Evolutionary conservation across 2,888 invertebrate genomes (phyloP).

Genomic region (Acrobasis suavella): DNA sequence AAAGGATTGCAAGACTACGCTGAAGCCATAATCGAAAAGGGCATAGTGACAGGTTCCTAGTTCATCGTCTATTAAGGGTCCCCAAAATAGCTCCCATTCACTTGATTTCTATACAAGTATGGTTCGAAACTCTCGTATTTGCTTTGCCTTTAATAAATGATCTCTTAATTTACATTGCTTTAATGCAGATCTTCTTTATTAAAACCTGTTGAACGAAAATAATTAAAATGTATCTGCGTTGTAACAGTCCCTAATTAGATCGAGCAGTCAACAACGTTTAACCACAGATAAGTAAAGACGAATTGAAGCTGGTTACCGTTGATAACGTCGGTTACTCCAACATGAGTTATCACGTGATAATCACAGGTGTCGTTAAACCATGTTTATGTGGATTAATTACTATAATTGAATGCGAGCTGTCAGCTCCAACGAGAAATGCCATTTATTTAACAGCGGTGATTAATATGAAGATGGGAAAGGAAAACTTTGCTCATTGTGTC

Average conservation of each 20-base stretch:
- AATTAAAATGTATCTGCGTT: conserved; percentile 62
- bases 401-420: conserved; percentile 32
- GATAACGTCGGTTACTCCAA: conserved; percentile 28
- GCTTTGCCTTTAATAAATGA: too few species aligned
- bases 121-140: too few species aligned
- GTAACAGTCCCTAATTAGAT: conserved; percentile 62
- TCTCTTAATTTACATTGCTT: not conserved
- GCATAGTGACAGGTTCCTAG: too few species aligned
- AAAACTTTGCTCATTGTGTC: conserved; percentile 22
- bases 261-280: conserved; percentile 45
- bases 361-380: conserved; percentile 30
- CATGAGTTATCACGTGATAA: conserved; percentile 33
- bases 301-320: conserved; percentile 35
- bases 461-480: conserved; percentile 20
- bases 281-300: conserved; percentile 43
- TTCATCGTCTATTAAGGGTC: too few species aligned
- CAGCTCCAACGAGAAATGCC: conserved; percentile 22
- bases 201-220: conserved; percentile 30
- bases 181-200: conserved; percentile 12
- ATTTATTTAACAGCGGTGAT: conserved; percentile 14
- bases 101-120: too few species aligned
- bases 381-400: conserved; percentile 28
- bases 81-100: too few species aligned
- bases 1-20: too few species aligned
- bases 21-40: too few species aligned